Evolutionary conservation across 1,140 invertebrate species (phyloP).

Genomic region (Trichonephila clavipes): DNA sequence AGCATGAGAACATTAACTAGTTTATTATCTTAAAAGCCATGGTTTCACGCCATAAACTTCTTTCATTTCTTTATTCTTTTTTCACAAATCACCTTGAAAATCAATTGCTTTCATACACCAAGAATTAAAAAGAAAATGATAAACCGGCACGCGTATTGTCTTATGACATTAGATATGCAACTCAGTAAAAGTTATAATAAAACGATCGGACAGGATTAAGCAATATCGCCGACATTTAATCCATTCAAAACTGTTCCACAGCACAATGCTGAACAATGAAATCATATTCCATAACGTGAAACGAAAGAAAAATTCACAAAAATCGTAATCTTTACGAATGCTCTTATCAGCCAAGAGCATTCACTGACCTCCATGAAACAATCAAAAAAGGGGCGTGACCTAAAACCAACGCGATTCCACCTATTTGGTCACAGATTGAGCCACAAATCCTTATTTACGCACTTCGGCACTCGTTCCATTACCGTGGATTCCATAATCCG

Average conservation of each 20-base stretch:
- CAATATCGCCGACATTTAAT: slow-evolving; percentile 7
- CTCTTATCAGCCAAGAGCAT: slow-evolving; percentile 22
- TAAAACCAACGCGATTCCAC: slow-evolving; percentile 10
- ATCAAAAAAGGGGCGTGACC: slow-evolving; percentile 37
- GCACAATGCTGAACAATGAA: slow-evolving; percentile 11
- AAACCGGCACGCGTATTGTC: background rate
- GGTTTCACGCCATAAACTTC: too few species aligned
- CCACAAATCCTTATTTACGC: slow-evolving; percentile 43
- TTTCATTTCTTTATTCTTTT: too few species aligned
- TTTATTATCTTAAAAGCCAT: too few species aligned
- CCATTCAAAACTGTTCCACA: background rate
- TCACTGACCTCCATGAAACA: slow-evolving; percentile 24
- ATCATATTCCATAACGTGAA: background rate
- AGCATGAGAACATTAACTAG: too few species aligned
- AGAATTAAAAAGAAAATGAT: too few species aligned
- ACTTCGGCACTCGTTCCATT: slow-evolving; percentile 34
- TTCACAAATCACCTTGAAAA: too few species aligned
- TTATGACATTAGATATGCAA: background rate
- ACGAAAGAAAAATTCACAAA: slow-evolving; percentile 35
- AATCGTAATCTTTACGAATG: slow-evolving; percentile 31
- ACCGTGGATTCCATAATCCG: slow-evolving; percentile 5
- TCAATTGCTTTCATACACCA: too few species aligned
- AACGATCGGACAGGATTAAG: background rate
- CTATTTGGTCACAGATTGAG: slow-evolving; percentile 17
- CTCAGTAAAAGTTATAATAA: slow-evolving; percentile 36